Evolutionary conservation across 2,113 vertebrate species (phyloP).

Genomic region (Motacilla alba): DNA sequence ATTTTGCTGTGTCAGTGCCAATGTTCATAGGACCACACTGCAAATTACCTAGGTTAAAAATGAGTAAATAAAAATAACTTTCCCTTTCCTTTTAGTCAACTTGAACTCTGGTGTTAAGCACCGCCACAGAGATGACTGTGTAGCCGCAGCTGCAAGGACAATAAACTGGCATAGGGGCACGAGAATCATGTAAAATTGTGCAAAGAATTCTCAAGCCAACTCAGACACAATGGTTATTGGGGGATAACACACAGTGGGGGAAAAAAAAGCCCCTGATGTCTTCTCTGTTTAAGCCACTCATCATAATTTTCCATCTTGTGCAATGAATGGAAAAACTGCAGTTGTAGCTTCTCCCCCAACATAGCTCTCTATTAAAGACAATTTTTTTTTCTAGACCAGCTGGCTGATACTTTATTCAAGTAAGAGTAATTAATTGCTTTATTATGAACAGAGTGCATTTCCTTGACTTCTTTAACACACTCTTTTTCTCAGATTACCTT

Average conservation of each 20-base stretch:
- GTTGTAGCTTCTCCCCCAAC: not conserved
- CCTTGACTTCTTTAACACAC: not conserved
- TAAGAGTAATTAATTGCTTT: not conserved
- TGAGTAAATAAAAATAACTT: constrained; percentile 29
- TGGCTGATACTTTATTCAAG: not conserved
- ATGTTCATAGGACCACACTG: not conserved
- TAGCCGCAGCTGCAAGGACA: not conserved
- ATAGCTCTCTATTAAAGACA: not conserved
- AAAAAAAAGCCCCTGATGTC: not conserved
- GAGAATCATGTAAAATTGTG: not conserved
- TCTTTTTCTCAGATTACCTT: constrained; percentile 51
- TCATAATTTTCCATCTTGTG: not conserved
- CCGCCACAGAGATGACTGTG: not conserved
- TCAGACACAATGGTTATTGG: not conserved
- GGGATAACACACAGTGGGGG: not conserved
- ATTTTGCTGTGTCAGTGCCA: not conserved
- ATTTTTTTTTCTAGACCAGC: not conserved
- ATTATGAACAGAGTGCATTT: not conserved
- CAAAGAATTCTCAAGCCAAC: not conserved
- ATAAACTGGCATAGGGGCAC: not conserved
- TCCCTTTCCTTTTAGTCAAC: not conserved
- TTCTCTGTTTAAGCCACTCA: not conserved
- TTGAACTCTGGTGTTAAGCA: not conserved
- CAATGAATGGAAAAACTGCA: not conserved
- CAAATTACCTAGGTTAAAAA: not conserved